Percentiles rank a stretch among this genome's conserved stretches.
Evolutionary conservation across 2,797 vertebrate genomes (phyloP).

Genomic region (Chiloscyllium punctatum): DNA sequence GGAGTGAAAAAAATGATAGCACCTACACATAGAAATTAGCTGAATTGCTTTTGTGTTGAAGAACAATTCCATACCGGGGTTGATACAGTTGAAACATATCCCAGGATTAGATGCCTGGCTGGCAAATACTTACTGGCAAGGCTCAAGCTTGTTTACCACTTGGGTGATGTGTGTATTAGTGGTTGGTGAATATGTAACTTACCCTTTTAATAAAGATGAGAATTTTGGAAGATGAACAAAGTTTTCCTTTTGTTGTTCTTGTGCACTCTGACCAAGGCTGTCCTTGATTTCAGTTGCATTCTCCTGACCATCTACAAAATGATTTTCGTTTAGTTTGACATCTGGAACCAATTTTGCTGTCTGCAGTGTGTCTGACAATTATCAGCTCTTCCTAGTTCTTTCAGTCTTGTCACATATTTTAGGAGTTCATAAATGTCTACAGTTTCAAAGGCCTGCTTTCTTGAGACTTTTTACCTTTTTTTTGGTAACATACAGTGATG

Average conservation of each 20-base stretch:
- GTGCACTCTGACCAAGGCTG: not conserved
- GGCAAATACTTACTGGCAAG: not conserved
- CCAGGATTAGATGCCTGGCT: not conserved
- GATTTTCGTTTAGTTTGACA: slow-evolving; percentile 15
- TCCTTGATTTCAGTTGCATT: slow-evolving; percentile 18
- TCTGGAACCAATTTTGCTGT: slow-evolving; percentile 32
- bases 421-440: slow-evolving; percentile 27
- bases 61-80: not conserved
- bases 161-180: not conserved
- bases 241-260: not conserved
- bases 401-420: slow-evolving; percentile 21
- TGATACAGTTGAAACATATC: not conserved
- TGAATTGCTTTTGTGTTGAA: not conserved
- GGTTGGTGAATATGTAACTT: not conserved
- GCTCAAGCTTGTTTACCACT: not conserved
- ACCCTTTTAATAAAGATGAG: not conserved
- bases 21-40: not conserved
- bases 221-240: slow-evolving; percentile 20
- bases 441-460: not conserved
- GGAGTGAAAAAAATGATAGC: not conserved
- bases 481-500: not conserved
- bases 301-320: not conserved
- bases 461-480: not conserved
- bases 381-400: slow-evolving; percentile 24
- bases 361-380: slow-evolving; percentile 10